Conservation (phyloP, 2,113 vertebrate species). For the Paedocypris sp. region DNA sequence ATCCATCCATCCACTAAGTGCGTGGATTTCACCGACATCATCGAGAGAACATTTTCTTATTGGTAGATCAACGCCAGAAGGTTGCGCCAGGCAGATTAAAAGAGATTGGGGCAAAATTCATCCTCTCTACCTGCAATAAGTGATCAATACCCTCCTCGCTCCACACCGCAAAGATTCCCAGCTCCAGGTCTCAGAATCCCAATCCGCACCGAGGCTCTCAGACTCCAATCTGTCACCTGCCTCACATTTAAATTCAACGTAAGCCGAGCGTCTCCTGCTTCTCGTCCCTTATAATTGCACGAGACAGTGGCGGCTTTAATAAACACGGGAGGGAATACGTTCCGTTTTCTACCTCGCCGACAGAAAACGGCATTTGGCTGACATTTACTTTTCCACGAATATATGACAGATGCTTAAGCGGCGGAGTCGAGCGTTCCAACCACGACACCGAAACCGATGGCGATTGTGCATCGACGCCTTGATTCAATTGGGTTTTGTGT, state of each 20-base stretch:
- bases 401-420: neutral
- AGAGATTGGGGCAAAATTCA: conserved; percentile 57
- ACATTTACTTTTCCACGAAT: neutral
- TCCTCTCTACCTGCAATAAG: conserved; percentile 41
- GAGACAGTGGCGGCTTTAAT: neutral
- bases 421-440: neutral
- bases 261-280: neutral
- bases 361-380: neutral
- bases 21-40: too few relatives aligned
- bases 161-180: conserved; percentile 32
- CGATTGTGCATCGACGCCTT: too few relatives aligned
- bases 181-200: conserved; percentile 48
- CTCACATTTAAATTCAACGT: neutral
- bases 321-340: neutral
- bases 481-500: too few relatives aligned
- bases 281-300: neutral
- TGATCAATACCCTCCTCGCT: conserved; percentile 51
- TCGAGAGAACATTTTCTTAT: too few relatives aligned
- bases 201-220: conserved; percentile 33
- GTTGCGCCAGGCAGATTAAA: conserved; percentile 50
- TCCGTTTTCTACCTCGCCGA: neutral
- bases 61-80: too few relatives aligned
- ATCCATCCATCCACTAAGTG: too few relatives aligned
- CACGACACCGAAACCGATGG: too few relatives aligned
- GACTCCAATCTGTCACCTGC: conserved; percentile 37